phyloP scores from a whole-genome alignment of 2,888 invertebrate genomes.

The Adineta ricciae region DNA sequence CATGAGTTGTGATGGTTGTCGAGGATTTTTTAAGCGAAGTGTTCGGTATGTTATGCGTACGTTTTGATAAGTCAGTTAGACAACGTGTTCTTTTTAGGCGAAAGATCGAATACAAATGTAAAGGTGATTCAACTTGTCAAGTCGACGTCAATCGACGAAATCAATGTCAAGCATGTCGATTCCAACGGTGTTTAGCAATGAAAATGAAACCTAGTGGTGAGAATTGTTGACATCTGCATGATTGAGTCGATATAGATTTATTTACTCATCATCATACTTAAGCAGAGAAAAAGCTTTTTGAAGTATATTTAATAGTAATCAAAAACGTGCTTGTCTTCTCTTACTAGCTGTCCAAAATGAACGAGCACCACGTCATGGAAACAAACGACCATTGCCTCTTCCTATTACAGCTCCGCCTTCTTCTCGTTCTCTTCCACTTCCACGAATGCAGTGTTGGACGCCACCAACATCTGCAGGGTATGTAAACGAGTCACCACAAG shows the following conservation, averaged over 20 bases:
- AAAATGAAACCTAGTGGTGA: slow-evolving; percentile 88
- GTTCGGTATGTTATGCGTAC: slow-evolving; percentile 55
- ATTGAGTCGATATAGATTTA: background rate
- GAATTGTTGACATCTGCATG: slow-evolving; percentile 38
- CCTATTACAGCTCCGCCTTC: background rate
- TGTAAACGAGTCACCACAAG: background rate
- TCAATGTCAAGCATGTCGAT: slow-evolving; percentile 86
- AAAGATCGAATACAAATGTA: slow-evolving; percentile 79
- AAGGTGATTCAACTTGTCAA: slow-evolving; percentile 73
- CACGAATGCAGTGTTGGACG: background rate
- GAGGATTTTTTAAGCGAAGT: slow-evolving; percentile 86
- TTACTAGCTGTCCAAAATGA: slow-evolving; percentile 9
- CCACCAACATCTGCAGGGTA: background rate
- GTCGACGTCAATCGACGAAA: slow-evolving; percentile 82
- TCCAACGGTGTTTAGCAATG: slow-evolving; percentile 75
- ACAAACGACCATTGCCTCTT: background rate
- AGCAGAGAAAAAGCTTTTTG: background rate
- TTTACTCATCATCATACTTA: slow-evolving; percentile 3
- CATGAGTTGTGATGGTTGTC: slow-evolving; percentile 54
- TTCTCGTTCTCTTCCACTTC: background rate
- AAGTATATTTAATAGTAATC: background rate
- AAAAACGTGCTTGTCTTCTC: background rate
- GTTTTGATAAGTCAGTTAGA: slow-evolving; percentile 41
- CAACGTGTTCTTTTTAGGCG: slow-evolving; percentile 44
- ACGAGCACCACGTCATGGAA: slow-evolving; percentile 14